A percentile compares a stretch with the other conserved stretches of the same genome.
Evolutionary conservation across 2,113 vertebrate species (phyloP).

Genomic region (Tursiops truncatus): DNA sequence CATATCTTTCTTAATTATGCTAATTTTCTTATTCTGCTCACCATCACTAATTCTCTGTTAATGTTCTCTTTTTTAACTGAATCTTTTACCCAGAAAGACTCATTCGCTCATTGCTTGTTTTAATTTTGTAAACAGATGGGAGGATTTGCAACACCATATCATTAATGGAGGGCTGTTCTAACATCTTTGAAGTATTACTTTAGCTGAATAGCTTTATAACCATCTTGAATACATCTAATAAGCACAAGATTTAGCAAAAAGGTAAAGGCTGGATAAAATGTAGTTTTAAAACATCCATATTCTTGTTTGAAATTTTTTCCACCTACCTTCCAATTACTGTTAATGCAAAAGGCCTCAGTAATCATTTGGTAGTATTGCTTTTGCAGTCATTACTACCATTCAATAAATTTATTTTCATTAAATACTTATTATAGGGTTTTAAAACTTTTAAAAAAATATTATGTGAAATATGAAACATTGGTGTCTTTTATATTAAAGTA

Average conservation of each 20-base stretch:
- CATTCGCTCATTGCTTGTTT: not conserved
- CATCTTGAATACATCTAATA: not conserved
- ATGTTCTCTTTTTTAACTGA: not conserved
- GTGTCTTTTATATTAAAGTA: constrained; percentile 75
- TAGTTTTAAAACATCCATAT: not conserved
- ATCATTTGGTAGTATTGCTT: constrained; percentile 26
- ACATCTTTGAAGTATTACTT: not conserved
- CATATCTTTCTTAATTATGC: not conserved
- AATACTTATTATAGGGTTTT: constrained; percentile 44
- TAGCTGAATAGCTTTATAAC: not conserved
- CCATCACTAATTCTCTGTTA: not conserved
- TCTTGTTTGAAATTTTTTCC: constrained; percentile 9
- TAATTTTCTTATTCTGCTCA: constrained; percentile 15
- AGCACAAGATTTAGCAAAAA: constrained; percentile 3
- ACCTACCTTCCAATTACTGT: not conserved
- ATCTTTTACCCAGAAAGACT: not conserved
- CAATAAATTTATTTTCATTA: constrained; percentile 61
- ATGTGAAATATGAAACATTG: constrained; percentile 58
- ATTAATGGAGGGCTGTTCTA: not conserved
- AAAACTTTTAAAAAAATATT: constrained; percentile 18
- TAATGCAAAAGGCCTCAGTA: not conserved
- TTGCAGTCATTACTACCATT: constrained; percentile 39
- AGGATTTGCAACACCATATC: not conserved
- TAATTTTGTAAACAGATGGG: constrained; percentile 14
- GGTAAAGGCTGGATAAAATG: constrained; percentile 20